phyloP scores from a whole-genome alignment of 2,888 invertebrate genomes.

The Stegophylla sp. region DNA sequence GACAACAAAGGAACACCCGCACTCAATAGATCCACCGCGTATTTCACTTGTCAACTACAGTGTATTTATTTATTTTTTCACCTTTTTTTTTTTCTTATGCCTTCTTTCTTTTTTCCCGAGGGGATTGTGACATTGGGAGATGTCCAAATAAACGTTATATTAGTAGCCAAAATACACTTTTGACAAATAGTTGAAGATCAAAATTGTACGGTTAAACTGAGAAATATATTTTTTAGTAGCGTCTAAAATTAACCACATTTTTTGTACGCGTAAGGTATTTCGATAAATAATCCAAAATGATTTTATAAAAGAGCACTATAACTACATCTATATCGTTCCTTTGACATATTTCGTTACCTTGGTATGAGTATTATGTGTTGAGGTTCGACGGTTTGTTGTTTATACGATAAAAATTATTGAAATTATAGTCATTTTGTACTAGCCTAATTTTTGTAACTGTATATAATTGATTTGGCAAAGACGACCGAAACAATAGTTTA shows the following conservation, averaged over 20 bases:
- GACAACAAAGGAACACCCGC: conserved; percentile 12
- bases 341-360: too few relatives aligned
- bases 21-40: conserved; percentile 2
- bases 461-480: too few relatives aligned
- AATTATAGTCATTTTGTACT: too few relatives aligned
- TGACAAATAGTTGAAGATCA: conserved; percentile 45
- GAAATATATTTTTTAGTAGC: conserved; percentile 13
- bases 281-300: background rate
- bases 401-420: too few relatives aligned
- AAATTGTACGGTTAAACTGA: conserved; percentile 20
- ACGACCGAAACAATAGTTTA: too few relatives aligned
- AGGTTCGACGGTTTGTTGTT: too few relatives aligned
- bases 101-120: conserved; percentile 7
- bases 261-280: background rate
- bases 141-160: conserved; percentile 51
- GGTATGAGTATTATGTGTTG: too few relatives aligned
- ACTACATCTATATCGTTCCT: too few relatives aligned
- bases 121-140: conserved; percentile 16
- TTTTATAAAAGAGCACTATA: too few relatives aligned
- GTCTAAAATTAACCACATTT: conserved; percentile 8
- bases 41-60: conserved; percentile 18
- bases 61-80: conserved; percentile 1
- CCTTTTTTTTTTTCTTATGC: background rate
- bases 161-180: conserved; percentile 49
- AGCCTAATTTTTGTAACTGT: too few relatives aligned